phyloP scores from a whole-genome alignment of 2,113 vertebrate species.

The Bubo scandiacus region DNA sequence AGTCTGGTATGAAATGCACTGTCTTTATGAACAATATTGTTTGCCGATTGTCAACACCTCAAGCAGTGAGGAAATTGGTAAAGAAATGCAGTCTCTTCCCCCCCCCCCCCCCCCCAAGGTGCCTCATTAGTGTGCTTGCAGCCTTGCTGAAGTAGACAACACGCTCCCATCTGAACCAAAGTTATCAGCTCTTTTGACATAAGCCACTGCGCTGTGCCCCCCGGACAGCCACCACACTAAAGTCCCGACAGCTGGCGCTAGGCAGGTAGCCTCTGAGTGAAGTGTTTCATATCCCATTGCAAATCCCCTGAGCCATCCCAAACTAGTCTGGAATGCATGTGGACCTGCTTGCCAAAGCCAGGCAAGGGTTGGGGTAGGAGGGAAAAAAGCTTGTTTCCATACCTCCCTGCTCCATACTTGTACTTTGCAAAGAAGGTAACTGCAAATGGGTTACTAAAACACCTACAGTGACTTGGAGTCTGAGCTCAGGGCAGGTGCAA shows the following conservation, averaged over 20 bases:
- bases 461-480: neutral
- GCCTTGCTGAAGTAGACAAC: neutral
- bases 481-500: neutral
- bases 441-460: neutral
- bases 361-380: neutral
- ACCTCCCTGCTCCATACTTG: neutral
- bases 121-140: neutral
- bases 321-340: constrained; percentile 12
- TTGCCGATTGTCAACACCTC: neutral
- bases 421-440: neutral
- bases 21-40: neutral
- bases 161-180: neutral
- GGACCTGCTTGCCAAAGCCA: constrained; percentile 36
- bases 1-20: neutral
- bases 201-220: neutral
- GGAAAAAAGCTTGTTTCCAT: neutral
- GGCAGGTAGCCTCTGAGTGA: neutral
- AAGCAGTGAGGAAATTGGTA: neutral
- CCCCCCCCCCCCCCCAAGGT: neutral
- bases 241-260: neutral
- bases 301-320: constrained; percentile 36
- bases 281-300: constrained; percentile 64
- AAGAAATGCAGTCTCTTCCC: neutral
- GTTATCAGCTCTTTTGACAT: neutral
- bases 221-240: neutral